A percentile compares a stretch with the other conserved stretches of the same genome.
These are phyloP conservation scores for Podargus strigoides DNA, from an alignment of 2,797 vertebrate species.

Conservation along the genomic window DNA sequence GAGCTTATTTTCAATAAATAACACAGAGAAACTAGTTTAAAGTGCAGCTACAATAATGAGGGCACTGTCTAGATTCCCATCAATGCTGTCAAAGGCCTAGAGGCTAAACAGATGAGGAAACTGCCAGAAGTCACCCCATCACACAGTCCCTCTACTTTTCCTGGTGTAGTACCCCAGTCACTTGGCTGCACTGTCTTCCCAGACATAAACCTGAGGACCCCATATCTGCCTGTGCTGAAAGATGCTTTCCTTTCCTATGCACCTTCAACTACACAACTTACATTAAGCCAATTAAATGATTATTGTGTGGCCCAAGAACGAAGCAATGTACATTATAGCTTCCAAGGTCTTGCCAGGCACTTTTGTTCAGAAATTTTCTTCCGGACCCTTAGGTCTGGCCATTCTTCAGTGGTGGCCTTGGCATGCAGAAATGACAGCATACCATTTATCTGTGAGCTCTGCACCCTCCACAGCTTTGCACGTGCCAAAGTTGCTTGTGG, in stretches of 20 bases:
- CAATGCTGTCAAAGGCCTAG: background rate
- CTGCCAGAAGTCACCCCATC: background rate
- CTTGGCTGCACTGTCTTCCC: background rate
- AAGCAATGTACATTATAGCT: accelerated
- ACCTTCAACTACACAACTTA: background rate
- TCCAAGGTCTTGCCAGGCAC: background rate
- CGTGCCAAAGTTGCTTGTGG: background rate
- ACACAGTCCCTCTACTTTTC: background rate
- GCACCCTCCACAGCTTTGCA: background rate
- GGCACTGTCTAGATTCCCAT: background rate
- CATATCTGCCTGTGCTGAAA: background rate
- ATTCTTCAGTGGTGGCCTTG: conserved; percentile 8
- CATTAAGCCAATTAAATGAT: background rate
- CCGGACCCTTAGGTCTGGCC: background rate
- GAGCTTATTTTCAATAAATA: background rate
- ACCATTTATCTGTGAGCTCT: background rate
- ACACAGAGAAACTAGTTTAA: background rate
- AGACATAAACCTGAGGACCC: background rate
- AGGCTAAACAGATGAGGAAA: background rate
- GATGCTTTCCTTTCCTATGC: background rate
- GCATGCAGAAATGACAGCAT: background rate
- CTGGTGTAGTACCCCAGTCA: background rate
- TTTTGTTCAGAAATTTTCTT: background rate
- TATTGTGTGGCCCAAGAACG: background rate
- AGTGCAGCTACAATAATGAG: background rate